Conservation (phyloP, 2,888 invertebrate genomes). For the Pocota personata region DNA sequence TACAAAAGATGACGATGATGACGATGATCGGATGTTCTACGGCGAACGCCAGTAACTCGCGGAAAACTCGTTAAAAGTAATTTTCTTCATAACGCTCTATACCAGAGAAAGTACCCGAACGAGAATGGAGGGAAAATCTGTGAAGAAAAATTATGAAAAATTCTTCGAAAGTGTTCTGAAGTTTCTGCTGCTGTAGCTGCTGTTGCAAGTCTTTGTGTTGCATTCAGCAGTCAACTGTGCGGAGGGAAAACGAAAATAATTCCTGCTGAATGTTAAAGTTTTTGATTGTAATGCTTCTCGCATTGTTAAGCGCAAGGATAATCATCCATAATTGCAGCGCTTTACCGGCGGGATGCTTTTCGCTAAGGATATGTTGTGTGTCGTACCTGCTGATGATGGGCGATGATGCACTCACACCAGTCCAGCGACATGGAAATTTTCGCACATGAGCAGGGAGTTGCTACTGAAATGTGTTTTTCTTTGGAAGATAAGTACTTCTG, state of each 20-base stretch:
- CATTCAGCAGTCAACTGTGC: constrained; percentile 31
- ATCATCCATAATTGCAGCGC: constrained; percentile 71
- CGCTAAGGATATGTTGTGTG: neutral
- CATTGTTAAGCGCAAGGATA: constrained; percentile 69
- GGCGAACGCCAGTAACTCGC: constrained; percentile 37
- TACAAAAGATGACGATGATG: constrained; percentile 60
- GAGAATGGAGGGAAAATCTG: constrained; percentile 27
- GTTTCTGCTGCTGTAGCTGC: constrained; percentile 11
- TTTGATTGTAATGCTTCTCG: constrained; percentile 70
- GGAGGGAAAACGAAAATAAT: constrained; percentile 47
- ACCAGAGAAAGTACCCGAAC: neutral
- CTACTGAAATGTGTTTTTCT: constrained; percentile 53
- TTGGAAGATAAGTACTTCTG: constrained; percentile 60
- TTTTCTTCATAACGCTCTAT: constrained; percentile 47
- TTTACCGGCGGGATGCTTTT: constrained; percentile 32
- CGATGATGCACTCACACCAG: constrained; percentile 17
- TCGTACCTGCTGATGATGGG: constrained; percentile 29
- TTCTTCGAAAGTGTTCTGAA: constrained; percentile 43
- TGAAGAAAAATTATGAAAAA: constrained; percentile 29
- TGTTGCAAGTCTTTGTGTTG: constrained; percentile 40
- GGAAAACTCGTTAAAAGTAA: constrained; percentile 72
- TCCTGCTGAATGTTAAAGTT: constrained; percentile 68
- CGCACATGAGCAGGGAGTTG: neutral
- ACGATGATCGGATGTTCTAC: constrained; percentile 55
- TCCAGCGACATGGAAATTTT: constrained; percentile 18